These are phyloP conservation scores for Rotaria magnacalcarata DNA, from an alignment of 2,888 invertebrate species.

Conservation along the genomic window DNA sequence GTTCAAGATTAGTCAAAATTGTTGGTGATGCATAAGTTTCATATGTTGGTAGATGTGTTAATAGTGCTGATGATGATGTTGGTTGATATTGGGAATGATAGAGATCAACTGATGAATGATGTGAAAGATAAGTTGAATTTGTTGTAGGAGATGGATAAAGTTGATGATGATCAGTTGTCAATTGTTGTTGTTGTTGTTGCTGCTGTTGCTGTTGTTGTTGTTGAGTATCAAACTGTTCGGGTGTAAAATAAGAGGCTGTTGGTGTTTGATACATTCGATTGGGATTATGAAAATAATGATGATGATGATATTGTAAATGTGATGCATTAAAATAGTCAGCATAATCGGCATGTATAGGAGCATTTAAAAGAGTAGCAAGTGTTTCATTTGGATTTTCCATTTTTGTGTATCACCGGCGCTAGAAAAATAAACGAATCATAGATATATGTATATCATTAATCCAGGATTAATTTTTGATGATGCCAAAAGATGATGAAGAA, in stretches of 20 bases:
- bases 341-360: constrained; percentile 4
- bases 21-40: constrained; percentile 8
- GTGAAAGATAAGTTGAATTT: constrained; percentile 10
- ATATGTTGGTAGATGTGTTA: constrained; percentile 1
- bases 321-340: constrained; percentile 4
- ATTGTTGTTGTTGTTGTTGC: background rate
- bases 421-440: background rate
- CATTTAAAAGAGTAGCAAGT: constrained; percentile 20
- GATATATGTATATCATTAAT: background rate
- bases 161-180: constrained; percentile 31
- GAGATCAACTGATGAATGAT: background rate
- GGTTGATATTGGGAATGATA: constrained; percentile 25
- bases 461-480: constrained; percentile 27
- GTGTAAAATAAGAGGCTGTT: background rate
- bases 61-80: background rate
- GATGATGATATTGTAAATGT: constrained; percentile 26
- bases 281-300: background rate
- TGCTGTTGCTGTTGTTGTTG: constrained; percentile 18
- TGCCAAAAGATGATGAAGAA: background rate
- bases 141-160: constrained; percentile 22
- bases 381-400: constrained; percentile 26
- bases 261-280: constrained; percentile 9
- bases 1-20: background rate
- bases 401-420: constrained; percentile 19
- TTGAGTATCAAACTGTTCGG: constrained; percentile 25